Evolutionary conservation across 2,888 invertebrate species (phyloP), one percentile per base, ranked within the genome.

Genomic region (Eilema sororculum): DNA sequence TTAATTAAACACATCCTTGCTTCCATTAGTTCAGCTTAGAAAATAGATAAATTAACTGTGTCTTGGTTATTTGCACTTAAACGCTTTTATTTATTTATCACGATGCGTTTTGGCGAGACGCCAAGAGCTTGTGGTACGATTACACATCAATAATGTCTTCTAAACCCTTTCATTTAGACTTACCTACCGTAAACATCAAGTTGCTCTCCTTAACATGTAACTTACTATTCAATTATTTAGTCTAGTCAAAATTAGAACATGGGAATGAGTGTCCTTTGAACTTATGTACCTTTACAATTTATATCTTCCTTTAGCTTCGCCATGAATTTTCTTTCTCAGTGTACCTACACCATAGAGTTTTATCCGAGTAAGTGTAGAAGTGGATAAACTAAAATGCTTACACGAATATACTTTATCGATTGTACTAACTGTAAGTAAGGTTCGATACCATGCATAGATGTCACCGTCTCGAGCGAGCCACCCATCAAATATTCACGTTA

Each of bases 401-500:
- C n/a, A n/a, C 9, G 52, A 2, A n/a, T n/a, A n/a, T n/a, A 52
- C 20, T 8, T 52, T 20, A 52, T 52, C 8, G n/a, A 52, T 52
- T 52, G n/a, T 52, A 52, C 46, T n/a, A 52, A n/a, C 20, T 52
- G 52, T 46, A 52, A 64, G 65, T 52, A 52, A 64, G 65, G 74
- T 74, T 80, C 70, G 69, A 77, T 80, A 77, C 72, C 70, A 65
- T 69, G 69, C 66, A n/a, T 52, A 60, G 73, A 60, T 72, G 79
- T 68, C 73, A 72, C 65, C 77, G 68, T 75, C 70, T 75, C 58
- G 22, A 25, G 37, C 12, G 25, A 52, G 46, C 25, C 2, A 46
- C 46, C 13, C 71, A 81, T 80, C 76, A 81, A 81, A 77, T 80
- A 78, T 81, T 73, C 76, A 80, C 41, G 63, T n/a, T 56, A 30